Percentiles rank a stretch among this genome's conserved stretches.
Conservation (phyloP, 2,113 vertebrate genomes). For the Stomatorhinus ivindoensis region DNA sequence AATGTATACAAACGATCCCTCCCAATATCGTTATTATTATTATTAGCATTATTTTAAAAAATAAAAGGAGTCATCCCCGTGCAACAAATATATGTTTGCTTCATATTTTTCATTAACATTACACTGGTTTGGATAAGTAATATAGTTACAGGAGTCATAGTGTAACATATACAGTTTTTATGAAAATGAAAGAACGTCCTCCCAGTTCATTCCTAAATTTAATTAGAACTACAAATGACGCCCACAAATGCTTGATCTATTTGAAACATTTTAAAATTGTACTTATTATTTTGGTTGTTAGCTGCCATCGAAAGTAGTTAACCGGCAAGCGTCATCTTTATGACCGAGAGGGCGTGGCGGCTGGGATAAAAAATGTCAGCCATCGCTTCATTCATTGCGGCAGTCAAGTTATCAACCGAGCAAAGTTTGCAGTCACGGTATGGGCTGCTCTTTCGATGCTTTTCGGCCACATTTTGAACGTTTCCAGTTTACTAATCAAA, state of each 20-base stretch:
- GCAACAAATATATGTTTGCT: background rate
- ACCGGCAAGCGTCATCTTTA: background rate
- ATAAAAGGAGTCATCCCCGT: background rate
- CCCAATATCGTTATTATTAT: background rate
- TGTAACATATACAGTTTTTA: background rate
- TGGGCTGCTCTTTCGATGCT: background rate
- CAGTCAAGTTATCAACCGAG: background rate
- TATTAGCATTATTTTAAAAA: background rate
- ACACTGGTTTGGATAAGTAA: background rate
- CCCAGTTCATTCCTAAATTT: background rate
- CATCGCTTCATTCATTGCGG: background rate
- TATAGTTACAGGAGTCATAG: background rate
- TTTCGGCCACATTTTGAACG: background rate
- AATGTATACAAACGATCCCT: background rate
- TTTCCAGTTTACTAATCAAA: background rate
- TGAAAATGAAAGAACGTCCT: background rate
- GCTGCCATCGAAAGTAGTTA: background rate
- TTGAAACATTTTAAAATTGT: background rate
- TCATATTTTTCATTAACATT: too few species aligned
- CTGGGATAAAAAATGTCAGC: background rate
- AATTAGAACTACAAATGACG: background rate
- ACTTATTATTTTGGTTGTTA: background rate
- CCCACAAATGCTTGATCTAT: background rate
- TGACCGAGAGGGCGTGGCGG: background rate
- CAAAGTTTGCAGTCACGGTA: background rate